These are phyloP conservation scores for Amblyjoppa fuscipennis DNA, from an alignment of 2,888 invertebrate genomes.

Conservation along the genomic window DNA sequence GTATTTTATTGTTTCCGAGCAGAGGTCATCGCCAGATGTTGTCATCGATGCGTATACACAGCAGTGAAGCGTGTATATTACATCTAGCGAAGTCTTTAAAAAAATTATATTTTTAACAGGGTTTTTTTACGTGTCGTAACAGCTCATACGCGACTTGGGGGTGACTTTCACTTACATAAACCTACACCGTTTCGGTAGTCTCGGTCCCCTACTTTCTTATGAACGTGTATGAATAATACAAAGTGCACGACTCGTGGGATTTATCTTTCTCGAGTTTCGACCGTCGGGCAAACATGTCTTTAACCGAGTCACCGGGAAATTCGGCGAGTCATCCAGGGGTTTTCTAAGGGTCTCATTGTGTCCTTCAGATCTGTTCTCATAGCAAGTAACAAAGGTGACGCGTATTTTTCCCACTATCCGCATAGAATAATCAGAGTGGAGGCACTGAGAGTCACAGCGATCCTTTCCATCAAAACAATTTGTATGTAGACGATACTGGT, in stretches of 20 bases:
- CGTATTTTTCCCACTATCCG: constrained; percentile 7
- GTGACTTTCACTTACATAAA: not conserved
- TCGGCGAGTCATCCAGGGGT: not conserved
- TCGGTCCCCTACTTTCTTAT: not conserved
- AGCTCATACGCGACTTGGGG: not conserved
- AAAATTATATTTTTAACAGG: not conserved
- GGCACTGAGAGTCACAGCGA: not conserved
- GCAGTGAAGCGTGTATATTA: not conserved
- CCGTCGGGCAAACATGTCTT: constrained; percentile 15
- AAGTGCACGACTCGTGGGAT: constrained; percentile 40
- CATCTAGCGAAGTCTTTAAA: not conserved
- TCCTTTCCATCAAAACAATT: not conserved
- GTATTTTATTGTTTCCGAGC: not conserved
- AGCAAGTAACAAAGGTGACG: constrained; percentile 11
- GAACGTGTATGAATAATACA: constrained; percentile 19
- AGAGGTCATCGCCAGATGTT: not conserved
- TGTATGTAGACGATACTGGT: not conserved
- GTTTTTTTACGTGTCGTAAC: not conserved
- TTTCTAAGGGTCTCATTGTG: not conserved
- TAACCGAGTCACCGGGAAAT: constrained; percentile 39
- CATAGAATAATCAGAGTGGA: constrained; percentile 15
- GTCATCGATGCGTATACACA: not conserved
- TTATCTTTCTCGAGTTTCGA: constrained; percentile 39
- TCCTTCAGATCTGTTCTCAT: not conserved
- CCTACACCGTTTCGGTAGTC: not conserved